Evolutionary conservation across 2,888 invertebrate species (phyloP).

Genomic region (Erpobdella octoculata): DNA sequence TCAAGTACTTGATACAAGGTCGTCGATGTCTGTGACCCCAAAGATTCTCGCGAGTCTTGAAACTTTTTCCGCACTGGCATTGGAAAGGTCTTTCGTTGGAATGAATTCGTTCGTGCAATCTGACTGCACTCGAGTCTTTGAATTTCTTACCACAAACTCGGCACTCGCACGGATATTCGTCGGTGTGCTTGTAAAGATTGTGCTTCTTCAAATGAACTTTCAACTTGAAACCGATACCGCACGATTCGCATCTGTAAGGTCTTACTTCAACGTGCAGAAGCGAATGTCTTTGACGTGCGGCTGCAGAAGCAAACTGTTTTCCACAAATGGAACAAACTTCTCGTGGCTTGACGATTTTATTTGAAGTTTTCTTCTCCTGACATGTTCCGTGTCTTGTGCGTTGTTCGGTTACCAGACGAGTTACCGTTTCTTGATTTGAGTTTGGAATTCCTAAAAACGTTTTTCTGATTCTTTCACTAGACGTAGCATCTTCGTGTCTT

Average conservation of each 20-base stretch:
- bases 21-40: slow-evolving; percentile 39
- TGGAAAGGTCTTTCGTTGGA: slow-evolving; percentile 36
- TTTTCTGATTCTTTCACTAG: not conserved
- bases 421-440: too few species aligned
- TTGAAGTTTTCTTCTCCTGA: slow-evolving; percentile 1
- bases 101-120: slow-evolving; percentile 38
- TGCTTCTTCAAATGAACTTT: slow-evolving; percentile 39
- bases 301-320: slow-evolving; percentile 34
- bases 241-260: slow-evolving; percentile 35
- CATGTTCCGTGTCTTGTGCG: not conserved
- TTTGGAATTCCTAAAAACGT: not conserved
- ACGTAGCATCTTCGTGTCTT: not conserved
- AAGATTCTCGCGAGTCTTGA: slow-evolving; percentile 39
- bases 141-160: slow-evolving; percentile 38
- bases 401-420: not conserved
- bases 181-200: slow-evolving; percentile 39
- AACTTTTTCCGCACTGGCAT: slow-evolving; percentile 38
- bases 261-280: slow-evolving; percentile 35
- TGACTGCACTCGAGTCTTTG: slow-evolving; percentile 38
- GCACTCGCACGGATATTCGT: slow-evolving; percentile 38
- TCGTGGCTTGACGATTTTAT: slow-evolving; percentile 48
- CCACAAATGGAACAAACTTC: slow-evolving; percentile 39
- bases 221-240: slow-evolving; percentile 39
- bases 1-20: slow-evolving; percentile 34
- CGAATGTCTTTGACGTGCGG: slow-evolving; percentile 36